These are phyloP conservation scores for Nomada flava DNA, from an alignment of 2,888 invertebrate genomes.

Conservation along the genomic window DNA sequence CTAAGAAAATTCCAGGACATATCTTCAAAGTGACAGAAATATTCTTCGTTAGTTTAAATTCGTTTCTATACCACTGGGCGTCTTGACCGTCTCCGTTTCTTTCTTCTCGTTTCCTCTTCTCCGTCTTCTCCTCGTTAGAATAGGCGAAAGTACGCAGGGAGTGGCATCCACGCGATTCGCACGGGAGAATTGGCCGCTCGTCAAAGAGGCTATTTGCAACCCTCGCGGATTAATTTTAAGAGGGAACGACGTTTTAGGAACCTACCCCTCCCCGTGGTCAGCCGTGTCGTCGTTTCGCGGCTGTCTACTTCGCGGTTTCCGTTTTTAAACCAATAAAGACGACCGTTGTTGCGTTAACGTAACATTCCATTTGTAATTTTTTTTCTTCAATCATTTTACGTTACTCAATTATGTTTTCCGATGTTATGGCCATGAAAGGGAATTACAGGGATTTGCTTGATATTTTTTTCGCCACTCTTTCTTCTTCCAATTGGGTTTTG, in stretches of 20 bases:
- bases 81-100: slow-evolving; percentile 34
- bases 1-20: too few relatives aligned
- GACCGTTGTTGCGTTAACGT: too few relatives aligned
- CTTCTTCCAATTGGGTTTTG: too few relatives aligned
- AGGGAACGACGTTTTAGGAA: slow-evolving; percentile 68
- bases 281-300: slow-evolving; percentile 19
- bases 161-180: slow-evolving; percentile 71
- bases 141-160: slow-evolving; percentile 66
- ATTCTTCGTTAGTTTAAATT: slow-evolving; percentile 18
- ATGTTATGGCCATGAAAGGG: too few relatives aligned
- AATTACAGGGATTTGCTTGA: too few relatives aligned
- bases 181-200: slow-evolving; percentile 76
- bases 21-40: too few relatives aligned
- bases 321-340: slow-evolving; percentile 27
- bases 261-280: slow-evolving; percentile 31
- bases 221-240: slow-evolving; percentile 77
- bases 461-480: too few relatives aligned
- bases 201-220: slow-evolving; percentile 78
- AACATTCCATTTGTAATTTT: neutral
- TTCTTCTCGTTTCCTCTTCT: slow-evolving; percentile 49
- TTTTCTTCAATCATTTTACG: neutral
- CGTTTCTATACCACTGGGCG: slow-evolving; percentile 52
- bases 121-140: slow-evolving; percentile 60
- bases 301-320: slow-evolving; percentile 32
- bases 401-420: too few relatives aligned